Percentiles rank a stretch among this genome's conserved stretches.
Evolutionary conservation across 2,888 invertebrate species (phyloP).

Genomic region (Lasioglossum zephyrum): DNA sequence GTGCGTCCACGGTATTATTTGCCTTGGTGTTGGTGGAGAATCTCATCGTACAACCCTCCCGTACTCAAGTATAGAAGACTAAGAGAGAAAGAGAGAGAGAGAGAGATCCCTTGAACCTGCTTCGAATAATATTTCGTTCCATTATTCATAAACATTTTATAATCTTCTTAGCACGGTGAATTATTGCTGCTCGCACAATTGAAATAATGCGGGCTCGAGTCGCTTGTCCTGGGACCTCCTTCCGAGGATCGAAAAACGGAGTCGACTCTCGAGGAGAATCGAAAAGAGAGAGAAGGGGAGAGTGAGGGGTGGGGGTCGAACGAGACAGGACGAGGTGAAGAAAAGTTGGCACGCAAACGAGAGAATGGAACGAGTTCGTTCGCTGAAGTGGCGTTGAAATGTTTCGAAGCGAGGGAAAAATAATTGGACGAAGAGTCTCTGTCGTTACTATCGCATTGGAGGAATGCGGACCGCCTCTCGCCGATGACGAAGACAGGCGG

Average conservation of each 20-base stretch:
- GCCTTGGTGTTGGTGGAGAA: slow-evolving; percentile 39
- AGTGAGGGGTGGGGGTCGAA: slow-evolving; percentile 15
- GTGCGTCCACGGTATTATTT: slow-evolving; percentile 44
- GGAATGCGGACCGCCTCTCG: slow-evolving; percentile 53
- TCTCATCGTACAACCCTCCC: slow-evolving; percentile 50
- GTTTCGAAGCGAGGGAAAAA: slow-evolving; percentile 81
- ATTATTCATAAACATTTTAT: slow-evolving; percentile 82
- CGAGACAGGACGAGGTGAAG: slow-evolving; percentile 52
- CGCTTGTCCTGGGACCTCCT: slow-evolving; percentile 43
- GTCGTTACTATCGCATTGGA: slow-evolving; percentile 74
- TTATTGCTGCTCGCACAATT: slow-evolving; percentile 77
- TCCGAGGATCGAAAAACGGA: slow-evolving; percentile 38
- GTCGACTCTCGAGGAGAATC: slow-evolving; percentile 28
- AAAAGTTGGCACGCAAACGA: slow-evolving; percentile 68
- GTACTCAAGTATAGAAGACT: slow-evolving; percentile 6
- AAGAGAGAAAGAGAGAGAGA: background rate
- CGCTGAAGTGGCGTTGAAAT: slow-evolving; percentile 79
- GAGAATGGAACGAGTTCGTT: slow-evolving; percentile 73
- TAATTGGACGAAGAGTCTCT: slow-evolving; percentile 81
- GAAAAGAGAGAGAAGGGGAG: slow-evolving; percentile 12
- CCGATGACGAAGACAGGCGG: slow-evolving; percentile 52
- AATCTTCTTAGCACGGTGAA: slow-evolving; percentile 80
- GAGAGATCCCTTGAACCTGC: slow-evolving; percentile 50
- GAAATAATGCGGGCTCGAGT: slow-evolving; percentile 72
- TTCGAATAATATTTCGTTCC: slow-evolving; percentile 76